These are phyloP conservation scores for Pangasius macronema DNA, from an alignment of 2,797 vertebrate species.

Conservation along the genomic window DNA sequence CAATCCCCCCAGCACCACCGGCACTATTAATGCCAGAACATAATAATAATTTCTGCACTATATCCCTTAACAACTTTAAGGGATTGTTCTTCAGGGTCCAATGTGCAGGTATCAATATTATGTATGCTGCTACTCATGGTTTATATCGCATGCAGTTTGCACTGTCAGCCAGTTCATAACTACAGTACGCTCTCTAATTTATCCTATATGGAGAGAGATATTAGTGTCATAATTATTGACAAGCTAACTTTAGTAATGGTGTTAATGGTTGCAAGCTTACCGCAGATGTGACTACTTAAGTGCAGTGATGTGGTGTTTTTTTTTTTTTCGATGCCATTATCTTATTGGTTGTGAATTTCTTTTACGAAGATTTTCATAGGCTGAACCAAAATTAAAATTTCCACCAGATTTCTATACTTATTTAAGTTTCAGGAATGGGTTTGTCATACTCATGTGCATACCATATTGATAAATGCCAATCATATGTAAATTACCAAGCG, in stretches of 20 bases:
- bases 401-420: not conserved
- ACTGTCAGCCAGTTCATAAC: slow-evolving; percentile 3
- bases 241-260: not conserved
- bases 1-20: not conserved
- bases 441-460: not conserved
- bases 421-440: not conserved
- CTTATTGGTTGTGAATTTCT: not conserved
- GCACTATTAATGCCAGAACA: not conserved
- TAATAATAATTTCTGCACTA: not conserved
- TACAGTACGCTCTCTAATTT: not conserved
- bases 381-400: not conserved
- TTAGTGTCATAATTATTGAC: not conserved
- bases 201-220: not conserved
- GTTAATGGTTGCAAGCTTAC: not conserved
- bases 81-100: not conserved
- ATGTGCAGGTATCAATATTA: not conserved
- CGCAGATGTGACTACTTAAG: not conserved
- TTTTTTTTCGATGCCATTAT: not conserved
- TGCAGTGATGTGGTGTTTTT: not conserved
- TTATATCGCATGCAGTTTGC: not conserved
- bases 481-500: not conserved
- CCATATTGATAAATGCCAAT: not conserved
- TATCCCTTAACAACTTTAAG: slow-evolving; percentile 1
- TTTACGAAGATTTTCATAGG: not conserved
- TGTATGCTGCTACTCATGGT: not conserved